Evolutionary conservation across 2,113 vertebrate species (phyloP).

Genomic region (Octodon degus): DNA sequence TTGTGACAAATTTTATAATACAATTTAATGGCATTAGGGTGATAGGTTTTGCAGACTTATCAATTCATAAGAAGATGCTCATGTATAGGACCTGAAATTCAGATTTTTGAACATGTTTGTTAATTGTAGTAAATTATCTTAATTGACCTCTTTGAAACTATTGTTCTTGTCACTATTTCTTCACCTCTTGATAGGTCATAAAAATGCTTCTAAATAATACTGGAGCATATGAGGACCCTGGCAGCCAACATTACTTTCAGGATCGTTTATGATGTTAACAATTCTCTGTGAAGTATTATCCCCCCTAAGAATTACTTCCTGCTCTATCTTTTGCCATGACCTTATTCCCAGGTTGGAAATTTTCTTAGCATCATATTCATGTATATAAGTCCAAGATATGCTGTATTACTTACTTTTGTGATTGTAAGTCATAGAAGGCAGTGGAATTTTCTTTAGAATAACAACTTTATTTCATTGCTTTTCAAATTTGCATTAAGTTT

Average conservation of each 20-base stretch:
- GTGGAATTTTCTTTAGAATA: slow-evolving; percentile 54
- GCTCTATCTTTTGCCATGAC: slow-evolving; percentile 14
- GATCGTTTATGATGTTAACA: slow-evolving; percentile 54
- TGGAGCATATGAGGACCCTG: background rate
- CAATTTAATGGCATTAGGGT: background rate
- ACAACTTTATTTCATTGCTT: slow-evolving; percentile 30
- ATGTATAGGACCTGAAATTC: background rate
- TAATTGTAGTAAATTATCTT: slow-evolving; percentile 51
- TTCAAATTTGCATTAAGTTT: slow-evolving; percentile 51
- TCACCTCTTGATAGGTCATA: slow-evolving; percentile 13
- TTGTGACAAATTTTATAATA: background rate
- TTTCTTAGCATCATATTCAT: slow-evolving; percentile 10
- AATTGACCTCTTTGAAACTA: slow-evolving; percentile 19
- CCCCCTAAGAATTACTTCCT: slow-evolving; percentile 47
- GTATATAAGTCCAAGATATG: background rate
- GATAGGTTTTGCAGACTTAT: background rate
- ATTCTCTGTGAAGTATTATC: slow-evolving; percentile 41
- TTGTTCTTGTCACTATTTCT: background rate
- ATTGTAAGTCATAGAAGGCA: slow-evolving; percentile 31
- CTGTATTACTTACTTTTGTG: slow-evolving; percentile 7
- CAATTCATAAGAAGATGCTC: slow-evolving; percentile 45
- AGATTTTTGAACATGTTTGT: background rate
- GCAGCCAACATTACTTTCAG: background rate
- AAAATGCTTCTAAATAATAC: background rate
- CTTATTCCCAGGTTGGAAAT: slow-evolving; percentile 25